phyloP scores from a whole-genome alignment of 2,113 vertebrate genomes.

The Hemichromis elongatus region DNA sequence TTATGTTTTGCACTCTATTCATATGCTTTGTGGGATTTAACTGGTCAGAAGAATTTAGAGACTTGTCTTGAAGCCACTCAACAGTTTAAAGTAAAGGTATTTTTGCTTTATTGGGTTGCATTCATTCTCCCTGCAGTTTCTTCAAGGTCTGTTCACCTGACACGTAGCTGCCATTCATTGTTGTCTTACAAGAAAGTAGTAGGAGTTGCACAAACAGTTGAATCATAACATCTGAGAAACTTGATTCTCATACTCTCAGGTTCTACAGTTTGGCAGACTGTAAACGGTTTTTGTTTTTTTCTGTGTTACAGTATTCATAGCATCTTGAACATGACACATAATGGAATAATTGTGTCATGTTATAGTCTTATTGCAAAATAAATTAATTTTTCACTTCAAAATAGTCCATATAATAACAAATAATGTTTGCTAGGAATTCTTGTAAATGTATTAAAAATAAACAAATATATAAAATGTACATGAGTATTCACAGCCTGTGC shows the following conservation, averaged over 20 bases:
- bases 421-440: no score
- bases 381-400: fast-evolving
- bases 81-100: neutral
- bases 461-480: neutral
- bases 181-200: neutral
- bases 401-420: neutral
- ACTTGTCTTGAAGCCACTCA: neutral
- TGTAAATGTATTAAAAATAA: no score
- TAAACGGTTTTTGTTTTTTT: neutral
- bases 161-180: neutral
- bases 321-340: neutral
- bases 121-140: neutral
- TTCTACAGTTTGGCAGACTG: neutral
- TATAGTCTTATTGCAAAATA: neutral
- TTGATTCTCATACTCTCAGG: neutral
- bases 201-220: neutral
- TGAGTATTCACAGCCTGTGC: neutral
- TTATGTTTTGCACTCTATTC: neutral
- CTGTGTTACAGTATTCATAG: neutral
- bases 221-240: neutral
- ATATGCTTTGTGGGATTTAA: neutral
- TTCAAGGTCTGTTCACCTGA: neutral
- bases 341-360: neutral
- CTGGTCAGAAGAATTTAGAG: neutral
- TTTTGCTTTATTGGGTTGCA: neutral